Percentiles rank a stretch among this genome's conserved stretches.
Conservation (phyloP, 2,113 vertebrate genomes). For the Onychorhynchus coronatus region DNA sequence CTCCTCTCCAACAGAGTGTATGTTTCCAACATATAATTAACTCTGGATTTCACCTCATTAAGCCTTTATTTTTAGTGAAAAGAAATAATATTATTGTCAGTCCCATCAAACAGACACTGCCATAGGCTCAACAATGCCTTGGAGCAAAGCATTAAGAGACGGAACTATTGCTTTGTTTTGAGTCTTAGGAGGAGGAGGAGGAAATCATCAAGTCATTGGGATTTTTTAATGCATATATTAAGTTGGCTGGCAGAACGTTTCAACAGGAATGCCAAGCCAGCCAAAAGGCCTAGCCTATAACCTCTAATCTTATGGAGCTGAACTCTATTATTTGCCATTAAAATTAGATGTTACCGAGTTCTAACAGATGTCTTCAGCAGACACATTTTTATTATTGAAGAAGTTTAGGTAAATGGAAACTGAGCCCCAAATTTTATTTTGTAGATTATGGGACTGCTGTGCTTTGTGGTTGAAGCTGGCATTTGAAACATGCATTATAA, state of each 20-base stretch:
- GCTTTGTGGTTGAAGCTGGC: conserved; percentile 58
- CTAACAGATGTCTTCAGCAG: conserved; percentile 79
- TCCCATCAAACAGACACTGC: conserved; percentile 62
- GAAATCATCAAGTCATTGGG: conserved; percentile 35
- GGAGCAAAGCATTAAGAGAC: conserved; percentile 67
- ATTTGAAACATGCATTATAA: conserved; percentile 73
- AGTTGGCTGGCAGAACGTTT: conserved; percentile 69
- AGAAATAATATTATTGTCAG: conserved; percentile 73
- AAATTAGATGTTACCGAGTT: conserved; percentile 80
- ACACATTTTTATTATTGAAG: conserved; percentile 71
- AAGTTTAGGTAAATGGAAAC: conserved; percentile 79
- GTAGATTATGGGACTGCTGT: conserved; percentile 63
- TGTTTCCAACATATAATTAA: conserved; percentile 72
- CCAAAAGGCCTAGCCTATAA: conserved; percentile 71
- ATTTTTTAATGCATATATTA: conserved; percentile 62
- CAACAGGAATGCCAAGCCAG: conserved; percentile 64
- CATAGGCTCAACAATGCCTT: conserved; percentile 70
- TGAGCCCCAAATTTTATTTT: conserved; percentile 74
- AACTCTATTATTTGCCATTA: conserved; percentile 81
- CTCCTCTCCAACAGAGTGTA: conserved; percentile 9
- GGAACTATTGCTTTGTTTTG: conserved; percentile 49
- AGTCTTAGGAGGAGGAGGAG: neutral
- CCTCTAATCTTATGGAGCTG: conserved; percentile 80
- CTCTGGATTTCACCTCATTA: conserved; percentile 58
- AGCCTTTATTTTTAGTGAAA: conserved; percentile 60